A percentile compares a stretch with the other conserved stretches of the same genome.
These are phyloP conservation scores for Leptinotarsa lineolata DNA, from an alignment of 1,140 invertebrate genomes.

Conservation along the genomic window DNA sequence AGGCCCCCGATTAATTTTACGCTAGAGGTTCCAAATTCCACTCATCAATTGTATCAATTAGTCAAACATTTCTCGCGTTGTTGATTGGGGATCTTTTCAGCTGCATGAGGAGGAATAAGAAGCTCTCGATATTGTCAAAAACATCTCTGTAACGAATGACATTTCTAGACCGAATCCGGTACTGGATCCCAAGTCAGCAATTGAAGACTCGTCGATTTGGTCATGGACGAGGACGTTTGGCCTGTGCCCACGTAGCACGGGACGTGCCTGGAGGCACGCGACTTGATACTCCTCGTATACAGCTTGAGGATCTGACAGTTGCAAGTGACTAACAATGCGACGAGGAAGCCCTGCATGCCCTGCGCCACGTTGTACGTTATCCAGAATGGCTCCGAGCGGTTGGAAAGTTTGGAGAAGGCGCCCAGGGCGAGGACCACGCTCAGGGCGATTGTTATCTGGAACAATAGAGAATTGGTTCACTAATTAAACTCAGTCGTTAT, in stretches of 20 bases:
- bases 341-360: conserved; percentile 63
- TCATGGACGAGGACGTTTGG: conserved; percentile 33
- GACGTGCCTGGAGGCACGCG: conserved; percentile 38
- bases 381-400: conserved; percentile 53
- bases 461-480: conserved; percentile 19
- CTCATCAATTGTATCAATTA: neutral
- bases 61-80: too few relatives aligned
- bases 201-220: conserved; percentile 54
- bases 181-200: conserved; percentile 53
- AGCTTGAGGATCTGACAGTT: conserved; percentile 62
- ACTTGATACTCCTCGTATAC: conserved; percentile 50
- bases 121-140: neutral
- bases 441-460: conserved; percentile 52
- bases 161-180: conserved; percentile 50
- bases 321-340: conserved; percentile 68
- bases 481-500: too few relatives aligned
- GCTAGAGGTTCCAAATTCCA: too few relatives aligned
- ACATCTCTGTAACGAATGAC: neutral
- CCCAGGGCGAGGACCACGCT: conserved; percentile 46
- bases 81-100: too few relatives aligned
- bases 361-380: conserved; percentile 59
- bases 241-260: conserved; percentile 36
- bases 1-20: too few relatives aligned
- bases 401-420: conserved; percentile 44
- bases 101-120: neutral